Conservation (phyloP, 1,140 invertebrate genomes). For the Drosophila guanche region DNA sequence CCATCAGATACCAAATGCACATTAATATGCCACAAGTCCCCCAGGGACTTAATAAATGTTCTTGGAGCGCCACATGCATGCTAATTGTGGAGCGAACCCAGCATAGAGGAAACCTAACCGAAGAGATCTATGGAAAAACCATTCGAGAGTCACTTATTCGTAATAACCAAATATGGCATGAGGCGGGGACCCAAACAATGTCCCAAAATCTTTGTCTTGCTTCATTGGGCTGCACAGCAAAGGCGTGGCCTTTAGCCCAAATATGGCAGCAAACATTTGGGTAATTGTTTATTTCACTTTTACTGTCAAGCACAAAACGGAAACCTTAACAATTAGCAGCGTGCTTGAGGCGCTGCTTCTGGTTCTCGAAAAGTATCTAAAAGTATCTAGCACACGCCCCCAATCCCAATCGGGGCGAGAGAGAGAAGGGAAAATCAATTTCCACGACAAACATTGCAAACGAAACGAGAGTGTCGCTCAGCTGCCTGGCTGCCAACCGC, state of each 20-base stretch:
- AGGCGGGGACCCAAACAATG: slow-evolving; percentile 37
- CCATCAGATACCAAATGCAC: slow-evolving; percentile 25
- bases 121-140: slow-evolving; percentile 10
- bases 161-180: slow-evolving; percentile 49
- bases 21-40: slow-evolving; percentile 36
- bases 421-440: slow-evolving; percentile 53
- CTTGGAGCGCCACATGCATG: slow-evolving; percentile 36
- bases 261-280: slow-evolving; percentile 68
- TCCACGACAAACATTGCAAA: slow-evolving; percentile 50
- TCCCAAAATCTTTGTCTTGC: slow-evolving; percentile 54
- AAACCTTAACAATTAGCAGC: slow-evolving; percentile 71
- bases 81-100: slow-evolving; percentile 42
- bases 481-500: slow-evolving; percentile 23
- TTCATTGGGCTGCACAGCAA: slow-evolving; percentile 42
- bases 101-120: background rate
- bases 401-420: slow-evolving; percentile 23
- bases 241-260: slow-evolving; percentile 49
- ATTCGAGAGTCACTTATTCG: too few relatives aligned
- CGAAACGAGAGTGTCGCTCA: slow-evolving; percentile 53
- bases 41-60: slow-evolving; percentile 34
- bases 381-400: slow-evolving; percentile 55
- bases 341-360: slow-evolving; percentile 23
- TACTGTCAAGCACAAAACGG: slow-evolving; percentile 42
- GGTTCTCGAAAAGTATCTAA: slow-evolving; percentile 4
- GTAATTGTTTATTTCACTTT: slow-evolving; percentile 63